Conservation (phyloP, 2,888 invertebrate genomes). For the Sarcophaga rosellei region DNA sequence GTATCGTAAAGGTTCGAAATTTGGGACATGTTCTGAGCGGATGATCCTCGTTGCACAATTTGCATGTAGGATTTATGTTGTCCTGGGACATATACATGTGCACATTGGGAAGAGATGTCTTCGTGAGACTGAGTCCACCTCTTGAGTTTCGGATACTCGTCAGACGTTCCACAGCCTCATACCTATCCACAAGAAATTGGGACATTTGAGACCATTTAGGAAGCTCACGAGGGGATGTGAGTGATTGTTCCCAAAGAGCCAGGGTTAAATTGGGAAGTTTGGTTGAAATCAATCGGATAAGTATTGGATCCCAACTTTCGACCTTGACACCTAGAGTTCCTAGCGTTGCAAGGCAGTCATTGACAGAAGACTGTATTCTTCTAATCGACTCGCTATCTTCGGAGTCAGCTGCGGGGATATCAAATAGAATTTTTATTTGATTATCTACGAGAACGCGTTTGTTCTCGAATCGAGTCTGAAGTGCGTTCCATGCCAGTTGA, state of each 20-base stretch:
- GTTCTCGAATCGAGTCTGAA: too few relatives aligned
- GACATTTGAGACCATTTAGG: slow-evolving; percentile 27
- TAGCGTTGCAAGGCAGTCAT: background rate
- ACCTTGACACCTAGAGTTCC: background rate
- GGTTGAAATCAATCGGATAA: background rate
- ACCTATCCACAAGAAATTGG: slow-evolving; percentile 8
- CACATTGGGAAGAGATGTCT: background rate
- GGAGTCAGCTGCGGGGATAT: too few relatives aligned
- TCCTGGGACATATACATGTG: background rate
- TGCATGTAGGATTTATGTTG: background rate
- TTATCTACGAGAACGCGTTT: too few relatives aligned
- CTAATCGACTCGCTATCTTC: too few relatives aligned
- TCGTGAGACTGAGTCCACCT: background rate
- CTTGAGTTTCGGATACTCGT: background rate
- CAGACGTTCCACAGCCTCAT: slow-evolving; percentile 6
- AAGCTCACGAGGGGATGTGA: slow-evolving; percentile 8
- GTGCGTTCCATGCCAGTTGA: too few relatives aligned
- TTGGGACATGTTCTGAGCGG: background rate
- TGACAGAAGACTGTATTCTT: background rate
- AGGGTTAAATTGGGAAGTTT: background rate
- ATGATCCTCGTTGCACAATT: slow-evolving; percentile 1
- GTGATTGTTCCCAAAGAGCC: slow-evolving; percentile 17
- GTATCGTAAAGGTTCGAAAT: background rate
- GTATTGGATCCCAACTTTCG: slow-evolving; percentile 10
- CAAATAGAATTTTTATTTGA: too few relatives aligned